Base-by-base conservation (phyloP, 1,140 invertebrate genomes). In the Pectinophora gossypiella region DNA sequence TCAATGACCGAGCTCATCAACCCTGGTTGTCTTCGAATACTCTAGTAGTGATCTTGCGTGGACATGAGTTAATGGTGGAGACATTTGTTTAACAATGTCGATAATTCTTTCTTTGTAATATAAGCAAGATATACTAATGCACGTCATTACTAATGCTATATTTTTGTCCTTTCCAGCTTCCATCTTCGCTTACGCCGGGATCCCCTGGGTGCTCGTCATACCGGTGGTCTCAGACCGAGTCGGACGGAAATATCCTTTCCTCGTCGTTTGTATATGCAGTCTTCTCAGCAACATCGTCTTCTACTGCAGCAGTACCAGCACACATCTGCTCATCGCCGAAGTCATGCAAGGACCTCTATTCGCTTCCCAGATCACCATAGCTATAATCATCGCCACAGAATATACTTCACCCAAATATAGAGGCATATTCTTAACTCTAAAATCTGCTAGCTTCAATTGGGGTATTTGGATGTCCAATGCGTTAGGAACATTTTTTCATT, bases 401-500 rank as follows among this genome's bases (percentile, higher is more conserved):
- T 61, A 61, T 19, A 40, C 55, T n/a, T 61, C 54, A 1, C 51
- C 59, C 10, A 44, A 51, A 20, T 50, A 57, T 13, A 51, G 59
- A 54, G 59, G 59, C 18, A 16, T 54, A n/a, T 57, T 61, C 20
- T 27, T 61, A 42, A 56, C 51, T 13, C 12, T 57, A 3, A 61
- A 61, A 47, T 48, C 51, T 20, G 59, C 59, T 3, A 51, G 51
- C n/a, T 18, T 57, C 12, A 54, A 46, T 27, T 69, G 67, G 66
- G 66, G 63, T 7, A 43, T 72, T n/a, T 72, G 62, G 59, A 35
- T 63, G 0, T 46, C 72, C 1, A 72, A 75, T 48, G 50, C 61
- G 0, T 63, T 72, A 9, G 68, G 68, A 12, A 68, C 68, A 1
- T 74, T 60, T 20, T 64, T 60, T 18, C 59, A 68, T 22, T 75